Evolutionary conservation across 1,140 invertebrate genomes (phyloP).

Genomic region (Psilanteris sp.): DNA sequence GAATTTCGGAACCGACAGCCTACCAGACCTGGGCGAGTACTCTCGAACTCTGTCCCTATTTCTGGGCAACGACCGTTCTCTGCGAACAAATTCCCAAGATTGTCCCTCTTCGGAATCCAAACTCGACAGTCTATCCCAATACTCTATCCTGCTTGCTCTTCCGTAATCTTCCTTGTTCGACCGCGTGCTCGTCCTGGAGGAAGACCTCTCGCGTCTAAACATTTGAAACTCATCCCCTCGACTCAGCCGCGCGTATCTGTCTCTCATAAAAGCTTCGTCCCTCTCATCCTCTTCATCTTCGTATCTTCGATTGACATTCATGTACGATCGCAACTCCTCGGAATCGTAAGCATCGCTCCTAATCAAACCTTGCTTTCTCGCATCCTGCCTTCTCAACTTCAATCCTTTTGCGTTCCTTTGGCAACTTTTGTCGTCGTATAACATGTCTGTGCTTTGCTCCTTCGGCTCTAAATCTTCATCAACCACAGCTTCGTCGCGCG

Average conservation of each 20-base stretch:
- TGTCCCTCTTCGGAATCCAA: constrained; percentile 65
- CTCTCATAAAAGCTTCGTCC: constrained; percentile 30
- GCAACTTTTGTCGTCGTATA: constrained; percentile 41
- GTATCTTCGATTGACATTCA: constrained; percentile 23
- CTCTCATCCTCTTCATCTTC: constrained; percentile 42
- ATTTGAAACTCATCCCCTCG: constrained; percentile 52
- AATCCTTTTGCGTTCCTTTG: constrained; percentile 29
- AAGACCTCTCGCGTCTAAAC: constrained; percentile 62
- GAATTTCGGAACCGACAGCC: constrained; percentile 46
- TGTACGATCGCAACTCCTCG: constrained; percentile 40
- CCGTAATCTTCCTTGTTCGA: constrained; percentile 50
- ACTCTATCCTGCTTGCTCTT: constrained; percentile 48
- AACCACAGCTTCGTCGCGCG: too few species aligned
- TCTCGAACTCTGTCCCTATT: constrained; percentile 52
- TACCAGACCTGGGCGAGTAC: constrained; percentile 51
- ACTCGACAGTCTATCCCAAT: constrained; percentile 53
- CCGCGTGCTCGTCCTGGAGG: constrained; percentile 56
- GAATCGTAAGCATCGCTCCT: constrained; percentile 61
- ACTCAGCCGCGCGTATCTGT: constrained; percentile 22
- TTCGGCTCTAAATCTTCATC: too few species aligned
- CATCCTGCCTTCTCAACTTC: constrained; percentile 40
- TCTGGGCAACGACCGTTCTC: constrained; percentile 66
- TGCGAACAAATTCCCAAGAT: constrained; percentile 66
- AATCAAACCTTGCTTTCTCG: constrained; percentile 58
- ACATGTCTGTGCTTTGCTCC: too few species aligned